phyloP scores from a whole-genome alignment of 2,797 vertebrate species.

The Gadopsis marmoratus region DNA sequence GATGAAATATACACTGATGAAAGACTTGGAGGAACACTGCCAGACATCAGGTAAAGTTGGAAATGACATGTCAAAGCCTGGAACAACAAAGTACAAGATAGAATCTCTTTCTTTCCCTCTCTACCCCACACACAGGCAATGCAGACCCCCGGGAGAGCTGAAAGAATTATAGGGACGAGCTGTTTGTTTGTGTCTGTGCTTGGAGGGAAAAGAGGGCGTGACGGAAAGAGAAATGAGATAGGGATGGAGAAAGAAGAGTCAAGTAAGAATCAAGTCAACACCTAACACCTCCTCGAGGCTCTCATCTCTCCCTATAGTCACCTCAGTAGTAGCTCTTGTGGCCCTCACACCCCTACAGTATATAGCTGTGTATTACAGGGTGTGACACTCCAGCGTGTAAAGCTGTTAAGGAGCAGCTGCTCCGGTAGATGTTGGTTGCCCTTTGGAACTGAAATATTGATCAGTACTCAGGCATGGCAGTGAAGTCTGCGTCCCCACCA shows the following conservation, averaged over 20 bases:
- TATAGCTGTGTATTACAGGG: slow-evolving; percentile 57
- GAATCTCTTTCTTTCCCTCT: slow-evolving; percentile 41
- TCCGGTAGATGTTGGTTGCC: slow-evolving; percentile 83
- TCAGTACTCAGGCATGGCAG: slow-evolving; percentile 77
- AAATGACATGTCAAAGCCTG: slow-evolving; percentile 63
- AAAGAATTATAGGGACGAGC: slow-evolving; percentile 52
- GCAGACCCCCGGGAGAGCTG: slow-evolving; percentile 42
- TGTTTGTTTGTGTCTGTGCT: slow-evolving; percentile 4
- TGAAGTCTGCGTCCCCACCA: slow-evolving; percentile 58
- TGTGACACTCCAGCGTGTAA: slow-evolving; percentile 71
- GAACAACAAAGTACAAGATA: slow-evolving; percentile 59
- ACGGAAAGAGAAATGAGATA: slow-evolving; percentile 36
- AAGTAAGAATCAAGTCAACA: slow-evolving; percentile 49
- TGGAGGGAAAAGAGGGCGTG: slow-evolving; percentile 19
- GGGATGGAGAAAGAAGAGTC: slow-evolving; percentile 38
- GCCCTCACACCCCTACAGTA: slow-evolving; percentile 34
- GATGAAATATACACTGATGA: slow-evolving; percentile 42
- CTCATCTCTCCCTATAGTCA: slow-evolving; percentile 64
- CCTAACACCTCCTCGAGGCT: slow-evolving; percentile 53
- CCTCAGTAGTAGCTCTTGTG: slow-evolving; percentile 53
- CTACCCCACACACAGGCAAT: slow-evolving; percentile 28
- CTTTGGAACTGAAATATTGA: slow-evolving; percentile 86
- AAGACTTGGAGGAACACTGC: slow-evolving; percentile 38
- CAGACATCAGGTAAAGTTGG: slow-evolving; percentile 54
- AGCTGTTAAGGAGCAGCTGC: slow-evolving; percentile 83